phyloP scores from a whole-genome alignment of 2,113 vertebrate genomes.

The Hucho hucho region DNA sequence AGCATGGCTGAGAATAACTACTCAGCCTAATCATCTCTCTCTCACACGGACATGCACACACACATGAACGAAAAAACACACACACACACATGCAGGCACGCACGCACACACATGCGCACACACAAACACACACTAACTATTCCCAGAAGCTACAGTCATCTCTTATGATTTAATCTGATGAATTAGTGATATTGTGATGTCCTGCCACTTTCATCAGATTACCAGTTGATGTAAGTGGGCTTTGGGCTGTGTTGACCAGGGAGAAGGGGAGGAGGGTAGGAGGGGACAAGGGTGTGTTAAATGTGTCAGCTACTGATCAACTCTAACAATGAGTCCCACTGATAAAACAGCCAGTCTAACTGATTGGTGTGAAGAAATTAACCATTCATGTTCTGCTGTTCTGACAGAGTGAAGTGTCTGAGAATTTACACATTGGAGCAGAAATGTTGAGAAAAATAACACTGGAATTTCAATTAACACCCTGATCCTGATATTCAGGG shows the following conservation, averaged over 20 bases:
- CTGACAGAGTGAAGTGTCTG: not conserved
- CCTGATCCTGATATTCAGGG: no score
- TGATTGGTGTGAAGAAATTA: not conserved
- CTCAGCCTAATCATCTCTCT: not conserved
- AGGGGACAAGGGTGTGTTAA: not conserved
- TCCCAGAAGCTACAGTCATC: constrained; percentile 32
- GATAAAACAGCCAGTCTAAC: not conserved
- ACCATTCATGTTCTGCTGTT: not conserved
- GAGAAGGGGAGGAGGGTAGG: not conserved
- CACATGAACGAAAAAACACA: not conserved
- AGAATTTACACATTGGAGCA: no score
- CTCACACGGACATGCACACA: constrained; percentile 1
- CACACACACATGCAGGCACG: constrained; percentile 6
- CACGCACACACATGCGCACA: not conserved
- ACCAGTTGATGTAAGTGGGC: constrained; percentile 30
- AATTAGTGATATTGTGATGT: constrained; percentile 44
- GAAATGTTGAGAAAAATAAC: no score
- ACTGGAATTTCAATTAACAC: no score
- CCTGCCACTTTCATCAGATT: constrained; percentile 39
- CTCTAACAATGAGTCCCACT: constrained; percentile 23
- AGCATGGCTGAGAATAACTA: no score
- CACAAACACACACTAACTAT: constrained; percentile 4
- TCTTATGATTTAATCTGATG: constrained; percentile 37
- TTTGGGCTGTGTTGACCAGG: constrained; percentile 11
- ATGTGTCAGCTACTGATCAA: constrained; percentile 8